Evolutionary conservation across 2,888 invertebrate species (phyloP), one percentile per base, ranked within the genome.

Genomic region (Parapristionchus giblindavisi): DNA sequence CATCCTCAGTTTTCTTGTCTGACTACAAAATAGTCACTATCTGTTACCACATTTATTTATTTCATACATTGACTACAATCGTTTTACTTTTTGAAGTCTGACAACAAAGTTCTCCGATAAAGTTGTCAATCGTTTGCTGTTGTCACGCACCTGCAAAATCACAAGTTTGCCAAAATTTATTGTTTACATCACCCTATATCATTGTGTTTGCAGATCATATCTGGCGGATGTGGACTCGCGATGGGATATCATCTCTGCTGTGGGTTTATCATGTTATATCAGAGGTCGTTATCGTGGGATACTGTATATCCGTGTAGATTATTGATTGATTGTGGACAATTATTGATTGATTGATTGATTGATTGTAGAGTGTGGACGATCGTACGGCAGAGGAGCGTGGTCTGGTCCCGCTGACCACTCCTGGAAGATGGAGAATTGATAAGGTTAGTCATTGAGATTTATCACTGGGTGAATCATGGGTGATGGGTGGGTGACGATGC

Each of bases 171-270:
- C n/a, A n/a, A n/a, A n/a, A n/a, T n/a, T n/a, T n/a, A n/a, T n/a
- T n/a, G n/a, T n/a, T n/a, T n/a, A n/a, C n/a, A n/a, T n/a, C n/a
- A n/a, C n/a, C n/a, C n/a, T n/a, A n/a, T n/a, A n/a, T n/a, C 1
- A 32, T 17, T n/a, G 11, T 24, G 5, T 27, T 58, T 61, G n/a
- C 70, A 77, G 79, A 32, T 78, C 78, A 58, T 93, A 93, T 89
- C 89, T 99, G 77, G 93, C 96, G 0, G 98, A 99, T 88, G 93
- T 94, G 60, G 99, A 99, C 90, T 96, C 96, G 86, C 93, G 99
- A 77, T 99, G 99, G 99, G 93, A 94, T 89, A 94, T 98, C 75
- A 97, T 99, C 88, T 93, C 96, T 11, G 93, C 93, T 8, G 83
- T 83, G 36, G 21, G 77, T 38, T 21, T 32, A 24, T 76, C 27